These are phyloP conservation scores for Rhea pennata DNA, from an alignment of 2,113 vertebrate species.

Conservation along the genomic window DNA sequence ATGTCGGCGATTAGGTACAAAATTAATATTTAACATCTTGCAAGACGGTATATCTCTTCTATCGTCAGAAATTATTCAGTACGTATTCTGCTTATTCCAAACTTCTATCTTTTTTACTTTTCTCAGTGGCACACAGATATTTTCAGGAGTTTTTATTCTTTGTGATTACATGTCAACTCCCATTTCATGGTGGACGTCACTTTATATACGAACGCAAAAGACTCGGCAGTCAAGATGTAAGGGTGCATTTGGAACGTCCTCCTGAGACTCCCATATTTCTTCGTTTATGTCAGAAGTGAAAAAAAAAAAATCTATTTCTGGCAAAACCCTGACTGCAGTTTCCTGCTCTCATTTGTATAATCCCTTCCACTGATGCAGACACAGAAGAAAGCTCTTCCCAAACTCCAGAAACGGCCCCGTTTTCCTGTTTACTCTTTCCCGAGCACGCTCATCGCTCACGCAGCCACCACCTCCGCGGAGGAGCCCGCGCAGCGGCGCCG, in stretches of 20 bases:
- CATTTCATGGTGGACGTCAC: constrained; percentile 46
- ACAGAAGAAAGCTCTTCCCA: background rate
- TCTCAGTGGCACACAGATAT: background rate
- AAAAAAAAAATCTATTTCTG: constrained; percentile 53
- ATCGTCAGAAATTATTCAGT: background rate
- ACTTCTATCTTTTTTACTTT: background rate
- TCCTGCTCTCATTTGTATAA: constrained; percentile 64
- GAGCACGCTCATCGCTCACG: constrained; percentile 12
- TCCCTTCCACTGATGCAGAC: constrained; percentile 59
- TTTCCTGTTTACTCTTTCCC: constrained; percentile 47
- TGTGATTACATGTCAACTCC: constrained; percentile 58
- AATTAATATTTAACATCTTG: constrained; percentile 74
- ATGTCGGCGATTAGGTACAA: constrained; percentile 72
- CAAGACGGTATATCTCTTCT: background rate
- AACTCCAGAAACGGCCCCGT: constrained; percentile 34
- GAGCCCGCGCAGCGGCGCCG: background rate
- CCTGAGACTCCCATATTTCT: constrained; percentile 42
- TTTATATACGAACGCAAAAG: constrained; percentile 45
- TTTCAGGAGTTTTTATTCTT: constrained; percentile 59
- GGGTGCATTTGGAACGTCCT: constrained; percentile 53
- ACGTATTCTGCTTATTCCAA: background rate
- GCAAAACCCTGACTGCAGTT: constrained; percentile 56
- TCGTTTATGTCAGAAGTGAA: constrained; percentile 58
- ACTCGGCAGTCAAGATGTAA: constrained; percentile 56
- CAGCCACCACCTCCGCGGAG: background rate